phyloP scores from a whole-genome alignment of 2,113 vertebrate genomes.

The Hippopotamus amphibius region DNA sequence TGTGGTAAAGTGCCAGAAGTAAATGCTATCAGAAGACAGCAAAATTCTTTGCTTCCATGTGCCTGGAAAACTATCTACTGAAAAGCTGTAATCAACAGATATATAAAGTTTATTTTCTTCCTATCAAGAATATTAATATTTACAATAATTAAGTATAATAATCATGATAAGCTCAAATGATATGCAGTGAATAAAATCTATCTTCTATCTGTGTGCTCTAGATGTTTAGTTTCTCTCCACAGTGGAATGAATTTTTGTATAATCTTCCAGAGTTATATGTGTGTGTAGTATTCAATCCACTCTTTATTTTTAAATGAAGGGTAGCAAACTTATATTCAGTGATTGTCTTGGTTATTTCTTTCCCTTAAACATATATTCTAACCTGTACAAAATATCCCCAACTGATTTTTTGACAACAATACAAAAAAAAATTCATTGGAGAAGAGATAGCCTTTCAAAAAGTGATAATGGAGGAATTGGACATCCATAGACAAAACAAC shows the following conservation, averaged over 20 bases:
- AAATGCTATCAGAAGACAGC: background rate
- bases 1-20: background rate
- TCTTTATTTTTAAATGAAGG: background rate
- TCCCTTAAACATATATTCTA: background rate
- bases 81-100: background rate
- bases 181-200: background rate
- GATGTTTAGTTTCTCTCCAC: background rate
- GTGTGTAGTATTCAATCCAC: background rate
- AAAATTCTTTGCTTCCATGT: background rate
- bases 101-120: background rate
- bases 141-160: background rate
- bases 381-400: background rate
- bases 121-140: background rate
- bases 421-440: background rate
- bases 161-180: background rate
- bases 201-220: background rate
- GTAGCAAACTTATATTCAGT: background rate
- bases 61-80: background rate
- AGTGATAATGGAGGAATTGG: background rate
- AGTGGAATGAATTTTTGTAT: background rate
- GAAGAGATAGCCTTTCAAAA: background rate
- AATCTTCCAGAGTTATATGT: background rate
- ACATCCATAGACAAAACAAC: background rate
- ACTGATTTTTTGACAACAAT: background rate
- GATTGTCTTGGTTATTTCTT: background rate